These are phyloP conservation scores for Andrena bicolor DNA, from an alignment of 2,888 invertebrate genomes.

Conservation along the genomic window DNA sequence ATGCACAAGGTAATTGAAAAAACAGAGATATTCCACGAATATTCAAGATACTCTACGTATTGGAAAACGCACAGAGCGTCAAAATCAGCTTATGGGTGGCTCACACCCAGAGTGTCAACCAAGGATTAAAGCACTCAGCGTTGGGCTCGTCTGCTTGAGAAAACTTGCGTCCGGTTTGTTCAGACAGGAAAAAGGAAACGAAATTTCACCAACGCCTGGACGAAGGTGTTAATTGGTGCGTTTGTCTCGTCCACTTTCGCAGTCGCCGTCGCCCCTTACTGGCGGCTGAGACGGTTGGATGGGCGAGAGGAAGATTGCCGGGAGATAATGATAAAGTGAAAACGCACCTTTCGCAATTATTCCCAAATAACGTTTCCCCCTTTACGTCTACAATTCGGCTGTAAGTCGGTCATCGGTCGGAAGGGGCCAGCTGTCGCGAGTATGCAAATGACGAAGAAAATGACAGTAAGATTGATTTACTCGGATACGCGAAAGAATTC, in stretches of 20 bases:
- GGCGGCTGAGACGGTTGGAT: conserved; percentile 21
- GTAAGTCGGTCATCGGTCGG: conserved; percentile 11
- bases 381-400: conserved; percentile 23
- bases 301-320: conserved; percentile 24
- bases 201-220: conserved; percentile 35
- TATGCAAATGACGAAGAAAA: conserved; percentile 14
- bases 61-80: too few species aligned
- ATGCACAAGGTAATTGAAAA: too few species aligned
- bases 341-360: conserved; percentile 49
- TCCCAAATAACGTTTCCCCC: conserved; percentile 12
- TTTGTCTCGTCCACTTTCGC: conserved; percentile 51
- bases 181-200: conserved; percentile 16
- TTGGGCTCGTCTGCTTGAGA: not conserved
- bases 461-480: not conserved
- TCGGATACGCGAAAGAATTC: not conserved
- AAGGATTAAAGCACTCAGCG: too few species aligned
- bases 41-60: too few species aligned
- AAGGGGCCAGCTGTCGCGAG: not conserved
- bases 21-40: too few species aligned
- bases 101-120: too few species aligned
- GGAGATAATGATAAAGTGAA: conserved; percentile 50
- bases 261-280: not conserved
- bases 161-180: not conserved
- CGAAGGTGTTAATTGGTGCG: conserved; percentile 51
- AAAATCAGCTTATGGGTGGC: too few species aligned